Evolutionary conservation across 2,113 vertebrate species (phyloP), one percentile per base, ranked within the genome.

Genomic region (Poecilia latipinna): DNA sequence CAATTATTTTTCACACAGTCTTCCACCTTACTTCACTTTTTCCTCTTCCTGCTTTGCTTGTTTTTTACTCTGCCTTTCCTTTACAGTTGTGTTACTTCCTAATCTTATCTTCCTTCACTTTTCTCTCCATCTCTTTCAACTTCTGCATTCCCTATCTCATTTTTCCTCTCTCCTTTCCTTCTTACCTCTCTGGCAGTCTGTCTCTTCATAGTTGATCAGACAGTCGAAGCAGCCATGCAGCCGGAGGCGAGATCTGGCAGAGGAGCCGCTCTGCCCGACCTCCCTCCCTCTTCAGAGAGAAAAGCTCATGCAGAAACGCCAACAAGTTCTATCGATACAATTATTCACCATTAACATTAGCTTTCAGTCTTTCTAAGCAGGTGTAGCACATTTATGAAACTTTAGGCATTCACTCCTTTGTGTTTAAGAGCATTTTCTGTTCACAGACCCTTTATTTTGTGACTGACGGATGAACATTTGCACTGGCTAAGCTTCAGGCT

Each of bases 281-380:
- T 88, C 82, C 51, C 86, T 85, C 85, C 83, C 83, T 87, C 82
- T 84, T 82, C 17, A 39, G 88, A 90, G 89, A 89, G 67, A 74
- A 68, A 90, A 92, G 90, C 84, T 83, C 82, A 83, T 82, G 88
- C 79, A 57, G 84, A 87, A 87, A 87, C 73, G 62, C 80, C 83
- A 91, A 88, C 89, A 88, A 87, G 77, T 77, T 88, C 78, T 77
- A 76, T 82, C 63, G 74, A 91, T 82, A 89, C 80, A 89, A 88
- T 91, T 90, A 91, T 89, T 91, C 88, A 89, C 80, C 82, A 88
- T 91, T 90, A 87, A 83, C 84, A 87, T 89, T 79, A 82, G 79
- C 84, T 84, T 66, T 54, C 31, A 33, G 61, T 85, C 82, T 70
- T 71, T 70, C 57, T 67, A 48, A 54, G 73, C 83, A 83, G 75